Evolutionary conservation across 2,888 invertebrate genomes (phyloP).

Genomic region (Heliconius ismenius): DNA sequence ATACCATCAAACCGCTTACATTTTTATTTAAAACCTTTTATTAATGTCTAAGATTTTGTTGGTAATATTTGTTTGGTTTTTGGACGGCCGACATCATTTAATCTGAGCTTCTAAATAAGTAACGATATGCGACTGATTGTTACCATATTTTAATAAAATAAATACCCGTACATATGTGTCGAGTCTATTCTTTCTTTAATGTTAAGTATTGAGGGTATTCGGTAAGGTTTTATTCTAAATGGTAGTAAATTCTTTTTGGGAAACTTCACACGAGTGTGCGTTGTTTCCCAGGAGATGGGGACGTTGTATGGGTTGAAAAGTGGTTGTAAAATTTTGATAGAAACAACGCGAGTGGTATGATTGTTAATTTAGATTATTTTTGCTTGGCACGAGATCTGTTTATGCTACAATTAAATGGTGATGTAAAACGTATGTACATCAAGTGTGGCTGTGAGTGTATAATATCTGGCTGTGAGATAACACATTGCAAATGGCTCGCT

Average conservation of each 20-base stretch:
- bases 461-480: conserved; percentile 31
- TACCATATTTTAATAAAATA: conserved; percentile 47
- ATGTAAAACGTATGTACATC: neutral
- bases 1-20: neutral
- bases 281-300: neutral
- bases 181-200: conserved; percentile 23
- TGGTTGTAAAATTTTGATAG: conserved; percentile 32
- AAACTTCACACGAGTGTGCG: conserved; percentile 16
- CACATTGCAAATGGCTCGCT: conserved; percentile 19
- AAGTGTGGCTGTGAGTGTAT: conserved; percentile 29
- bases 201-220: conserved; percentile 21
- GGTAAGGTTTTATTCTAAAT: conserved; percentile 27
- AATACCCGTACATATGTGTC: conserved; percentile 18
- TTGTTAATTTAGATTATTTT: conserved; percentile 3
- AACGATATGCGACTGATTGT: conserved; percentile 59
- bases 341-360: conserved; percentile 13
- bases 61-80: conserved; percentile 9
- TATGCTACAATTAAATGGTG: conserved; percentile 32
- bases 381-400: neutral
- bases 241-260: conserved; percentile 5
- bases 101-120: conserved; percentile 60
- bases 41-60: conserved; percentile 7
- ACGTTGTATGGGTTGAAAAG: conserved; percentile 25
- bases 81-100: conserved; percentile 36
- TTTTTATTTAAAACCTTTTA: conserved; percentile 4